Base-by-base conservation (phyloP, 2,113 vertebrate species). In the Hucho hucho region DNA sequence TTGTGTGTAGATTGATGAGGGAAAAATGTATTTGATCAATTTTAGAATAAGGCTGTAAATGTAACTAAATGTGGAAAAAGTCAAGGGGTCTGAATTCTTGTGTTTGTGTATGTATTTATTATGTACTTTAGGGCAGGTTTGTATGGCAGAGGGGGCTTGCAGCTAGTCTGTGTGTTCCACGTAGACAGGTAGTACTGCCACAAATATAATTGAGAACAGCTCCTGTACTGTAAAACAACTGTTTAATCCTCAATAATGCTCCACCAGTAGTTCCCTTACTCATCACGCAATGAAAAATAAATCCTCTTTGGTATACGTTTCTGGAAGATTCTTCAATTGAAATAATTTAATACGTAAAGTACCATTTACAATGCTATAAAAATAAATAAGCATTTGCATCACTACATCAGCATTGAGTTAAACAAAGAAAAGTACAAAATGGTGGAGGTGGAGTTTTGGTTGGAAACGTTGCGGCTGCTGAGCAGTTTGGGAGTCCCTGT, bases 371-470 rank as follows among this genome's bases (percentile, higher is more conserved):
- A 75, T 69, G 65, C 88, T 89, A 88, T 95, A 18, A 70, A 86
- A 81, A 87, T 82, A 82, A 83, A 80, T 79, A 63, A 83, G 74
- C 82, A 75, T 74, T 75, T 85, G 82, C 24, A 83, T 76, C 9
- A 86, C 89, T 92, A 91, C 66, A 79, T 72, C 83, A 88, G 82
- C 86, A 81, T 70, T 80, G 32, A 71, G 69, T 79, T 80, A 71
- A 83, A 88, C 73, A 76, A 68, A 79, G 49, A 83, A 53, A 22
- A 61, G 58, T 61, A 61, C 58, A 24, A 61, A 61, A 61, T 22
- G 58, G 0, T 98, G 96, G 91, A 99, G n/a, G 58, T n/a, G 58
- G 58, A 24, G 20, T 61, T 61, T 61, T 61, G n/a, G 58, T 61
- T 61, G 58, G n/a, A 61, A 61, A 24, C 18, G 49, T 49, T 49